A percentile compares a stretch with the other conserved stretches of the same genome.
Evolutionary conservation across 35 echinoderm and acorn worm genomes (phyloP).

Genomic region (Chiridota heheva): DNA sequence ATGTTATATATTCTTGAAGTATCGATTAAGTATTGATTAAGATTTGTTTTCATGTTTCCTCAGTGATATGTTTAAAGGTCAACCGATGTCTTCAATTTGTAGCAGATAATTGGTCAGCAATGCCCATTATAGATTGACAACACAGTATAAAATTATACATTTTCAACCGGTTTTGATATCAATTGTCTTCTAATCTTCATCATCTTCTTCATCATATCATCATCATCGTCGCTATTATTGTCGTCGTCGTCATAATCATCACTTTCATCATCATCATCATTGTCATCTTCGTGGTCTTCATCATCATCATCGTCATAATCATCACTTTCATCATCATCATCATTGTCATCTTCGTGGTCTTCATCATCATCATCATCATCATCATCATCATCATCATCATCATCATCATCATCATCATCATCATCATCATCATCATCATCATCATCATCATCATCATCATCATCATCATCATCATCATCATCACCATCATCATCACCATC

Average conservation of each 20-base stretch:
- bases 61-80: too few relatives aligned
- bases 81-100: too few relatives aligned
- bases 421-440: slow-evolving; percentile 27
- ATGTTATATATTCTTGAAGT: too few relatives aligned
- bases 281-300: background rate
- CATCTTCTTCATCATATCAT: background rate
- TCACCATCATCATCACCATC: slow-evolving; percentile 18
- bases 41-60: too few relatives aligned
- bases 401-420: slow-evolving; percentile 26
- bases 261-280: background rate
- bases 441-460: background rate
- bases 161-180: background rate
- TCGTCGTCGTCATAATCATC: background rate
- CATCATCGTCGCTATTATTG: background rate
- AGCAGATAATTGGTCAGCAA: too few relatives aligned
- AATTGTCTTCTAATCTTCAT: background rate
- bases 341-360: background rate
- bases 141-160: too few relatives aligned
- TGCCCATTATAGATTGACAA: too few relatives aligned
- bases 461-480: background rate
- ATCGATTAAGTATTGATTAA: too few relatives aligned
- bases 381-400: slow-evolving; percentile 13
- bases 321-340: background rate
- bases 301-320: background rate
- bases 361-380: background rate